Base-by-base conservation (phyloP, 1,140 invertebrate species). In the Drosophila truncata region DNA sequence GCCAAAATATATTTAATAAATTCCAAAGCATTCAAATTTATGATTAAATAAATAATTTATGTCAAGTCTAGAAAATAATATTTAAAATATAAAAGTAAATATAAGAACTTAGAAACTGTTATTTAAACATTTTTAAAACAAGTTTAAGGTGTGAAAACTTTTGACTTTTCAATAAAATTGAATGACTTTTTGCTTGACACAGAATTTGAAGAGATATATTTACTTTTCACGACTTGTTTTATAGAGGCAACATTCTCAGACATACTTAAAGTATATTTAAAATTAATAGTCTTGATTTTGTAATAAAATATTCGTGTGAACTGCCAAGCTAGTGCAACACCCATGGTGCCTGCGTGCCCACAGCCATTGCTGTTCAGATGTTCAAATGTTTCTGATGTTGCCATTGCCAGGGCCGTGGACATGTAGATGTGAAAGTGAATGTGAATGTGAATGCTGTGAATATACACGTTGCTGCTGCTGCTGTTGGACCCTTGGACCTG, bases 401-500 rank as follows among this genome's bases (percentile, higher is more conserved):
- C 59, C 76, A 78, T 54, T 70, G 59, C 65, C 75, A 78, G 55
- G 72, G 69, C 25, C 60, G 49, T 73, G 66, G 71, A 71, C 66
- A 58, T 57, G 60, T 27, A 13, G 7, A 67, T 37, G 44, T 46
- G 44, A 23, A 2, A 6, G 44, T 23, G 62, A 23, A 60, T 41
- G 57, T 63, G 67, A 20, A 39, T 52, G 37, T 50, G 60, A 33
- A 14, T 27, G 25, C 23, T 64, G 61, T 64, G 80, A 44, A 82
- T 80, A 80, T 39, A 58, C 63, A 65, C 58, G 57, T 44, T 52
- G 33, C 33, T 33, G 47, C 13, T 39, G 44, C 44, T 29, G 47
- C 31, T 50, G 47, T 29, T 8, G 75, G 83, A 75, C 80, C 64
- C 42, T 80, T 75, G 61, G 67, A 78, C 71, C 62, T 52, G 71